Base-by-base conservation (phyloP, 2,113 vertebrate genomes). In the Butorides virescens region DNA sequence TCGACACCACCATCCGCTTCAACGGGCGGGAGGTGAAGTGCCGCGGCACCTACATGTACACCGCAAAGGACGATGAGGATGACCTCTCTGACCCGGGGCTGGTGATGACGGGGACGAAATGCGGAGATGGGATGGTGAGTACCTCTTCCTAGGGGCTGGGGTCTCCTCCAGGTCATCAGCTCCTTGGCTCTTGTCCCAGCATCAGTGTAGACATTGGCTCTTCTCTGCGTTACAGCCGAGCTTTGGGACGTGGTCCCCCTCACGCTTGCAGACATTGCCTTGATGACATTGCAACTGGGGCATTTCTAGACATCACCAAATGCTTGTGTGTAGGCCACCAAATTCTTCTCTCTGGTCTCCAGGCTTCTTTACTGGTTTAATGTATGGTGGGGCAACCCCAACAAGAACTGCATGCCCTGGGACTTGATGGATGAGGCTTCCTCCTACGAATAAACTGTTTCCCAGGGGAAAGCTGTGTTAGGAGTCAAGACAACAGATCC, bases 101-200 rank as follows among this genome's bases (percentile, higher is more conserved):
- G 14, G 99, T 99, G 63, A 98, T 99, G 97, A 98, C 99, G 0
- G 99, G 99, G 63, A 99, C 99, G 27, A 99, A 98, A 68, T 99
- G 99, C 47, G 99, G 98, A 15, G 98, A 99, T 58, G 98, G 98
- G 15, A 99, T 99, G 99, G 99, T 99, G 79, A 96, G 99, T 88
- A 62, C 18, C 15, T 53, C 32, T 20, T 30, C 19, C 42, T 30
- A 30, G n/a, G 46, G 62, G n/a, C 1, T 26, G 11, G 15, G 13
- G 4, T 18, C 8, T 61, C 25, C 50, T 32, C 9, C 9, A 47
- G 75, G 32, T 8, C 20, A 13, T n/a, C 29, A 2, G 6, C 71
- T 20, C 37, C 36, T 13, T 32, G 44, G 42, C 68, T 91, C 36
- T n/a, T 25, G 5, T 23, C 13, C 34, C 55, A 20, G 50, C 42